These are phyloP conservation scores for Odontocolon sp. DNA, from an alignment of 2,888 invertebrate species.

Conservation along the genomic window DNA sequence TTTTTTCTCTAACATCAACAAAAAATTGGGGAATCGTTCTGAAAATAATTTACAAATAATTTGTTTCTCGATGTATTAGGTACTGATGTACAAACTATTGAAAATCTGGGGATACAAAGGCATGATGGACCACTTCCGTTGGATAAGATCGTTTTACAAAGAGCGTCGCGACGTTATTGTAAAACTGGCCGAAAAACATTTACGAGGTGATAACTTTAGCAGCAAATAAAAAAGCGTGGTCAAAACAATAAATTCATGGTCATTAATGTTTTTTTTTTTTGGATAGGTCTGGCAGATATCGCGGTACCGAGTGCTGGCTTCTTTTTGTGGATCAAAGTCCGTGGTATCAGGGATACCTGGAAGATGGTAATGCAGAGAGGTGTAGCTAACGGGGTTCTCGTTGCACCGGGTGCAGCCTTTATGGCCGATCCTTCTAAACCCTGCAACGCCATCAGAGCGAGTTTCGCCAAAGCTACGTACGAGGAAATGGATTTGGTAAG, in stretches of 20 bases:
- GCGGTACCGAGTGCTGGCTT: constrained; percentile 87
- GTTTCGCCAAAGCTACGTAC: constrained; percentile 86
- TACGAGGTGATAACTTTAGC: constrained; percentile 80
- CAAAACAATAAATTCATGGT: not conserved
- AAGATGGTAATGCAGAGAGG: constrained; percentile 88
- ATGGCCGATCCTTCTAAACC: constrained; percentile 84
- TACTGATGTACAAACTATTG: constrained; percentile 83
- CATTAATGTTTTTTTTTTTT: too few species aligned
- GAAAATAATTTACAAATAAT: constrained; percentile 26
- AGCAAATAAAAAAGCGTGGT: not conserved
- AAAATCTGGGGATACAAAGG: constrained; percentile 84
- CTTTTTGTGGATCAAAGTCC: constrained; percentile 89
- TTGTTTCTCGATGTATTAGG: constrained; percentile 78
- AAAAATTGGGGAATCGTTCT: too few species aligned
- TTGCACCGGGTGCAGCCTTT: constrained; percentile 90
- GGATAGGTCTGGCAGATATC: constrained; percentile 87
- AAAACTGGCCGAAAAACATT: constrained; percentile 83
- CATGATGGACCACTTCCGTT: constrained; percentile 83
- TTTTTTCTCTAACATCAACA: too few species aligned
- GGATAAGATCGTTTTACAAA: constrained; percentile 85
- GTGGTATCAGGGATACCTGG: constrained; percentile 86
- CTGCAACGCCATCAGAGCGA: constrained; percentile 86
- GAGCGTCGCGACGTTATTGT: constrained; percentile 85
- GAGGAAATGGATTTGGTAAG: constrained; percentile 85
- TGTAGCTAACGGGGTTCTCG: constrained; percentile 85